These are phyloP conservation scores for Ommatoiulus sabulosus DNA, from an alignment of 2,888 invertebrate species.

Conservation along the genomic window DNA sequence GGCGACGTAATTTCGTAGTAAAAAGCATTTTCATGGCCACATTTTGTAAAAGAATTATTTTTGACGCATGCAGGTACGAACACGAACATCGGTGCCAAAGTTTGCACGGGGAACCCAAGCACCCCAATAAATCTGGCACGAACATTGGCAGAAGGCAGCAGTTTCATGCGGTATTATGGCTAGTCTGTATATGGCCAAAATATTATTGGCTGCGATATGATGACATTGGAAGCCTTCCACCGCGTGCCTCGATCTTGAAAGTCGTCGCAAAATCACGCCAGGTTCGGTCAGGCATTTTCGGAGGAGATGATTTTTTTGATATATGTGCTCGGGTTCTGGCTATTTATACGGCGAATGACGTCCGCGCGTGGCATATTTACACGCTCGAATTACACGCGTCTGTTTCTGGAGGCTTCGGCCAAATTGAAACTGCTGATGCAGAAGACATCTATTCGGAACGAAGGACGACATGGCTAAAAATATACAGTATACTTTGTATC, in stretches of 20 bases:
- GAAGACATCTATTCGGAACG: constrained; percentile 1
- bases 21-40: too few species aligned
- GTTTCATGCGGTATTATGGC: not conserved
- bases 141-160: not conserved
- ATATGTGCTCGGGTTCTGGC: not conserved
- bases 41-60: too few species aligned
- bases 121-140: not conserved
- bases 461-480: not conserved
- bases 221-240: not conserved
- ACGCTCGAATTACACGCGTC: not conserved
- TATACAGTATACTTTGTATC: not conserved
- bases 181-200: not conserved
- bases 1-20: too few species aligned
- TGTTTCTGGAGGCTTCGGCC: not conserved
- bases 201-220: not conserved
- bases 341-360: not conserved
- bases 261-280: not conserved
- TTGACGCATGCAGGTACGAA: too few species aligned
- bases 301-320: not conserved
- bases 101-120: not conserved
- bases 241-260: not conserved
- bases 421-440: not conserved
- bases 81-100: too few species aligned
- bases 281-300: not conserved
- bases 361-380: not conserved